A percentile compares a stretch with the other conserved stretches of the same genome.
Conservation (phyloP, 2,888 invertebrate genomes). For the Strigamia maritima region DNA sequence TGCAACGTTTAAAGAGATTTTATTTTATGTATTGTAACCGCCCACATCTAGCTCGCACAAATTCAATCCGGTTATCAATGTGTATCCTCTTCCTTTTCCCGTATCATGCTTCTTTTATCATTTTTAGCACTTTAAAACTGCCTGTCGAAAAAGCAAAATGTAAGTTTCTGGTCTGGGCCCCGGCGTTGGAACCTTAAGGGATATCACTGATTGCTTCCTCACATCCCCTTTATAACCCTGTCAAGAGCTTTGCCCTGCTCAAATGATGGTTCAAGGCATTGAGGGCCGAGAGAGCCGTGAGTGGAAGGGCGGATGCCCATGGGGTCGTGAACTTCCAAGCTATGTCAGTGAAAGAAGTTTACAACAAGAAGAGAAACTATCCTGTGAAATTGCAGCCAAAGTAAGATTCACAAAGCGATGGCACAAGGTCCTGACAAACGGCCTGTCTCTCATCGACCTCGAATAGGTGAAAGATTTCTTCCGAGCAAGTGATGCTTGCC, state of each 20-base stretch:
- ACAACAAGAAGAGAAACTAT: constrained; percentile 16
- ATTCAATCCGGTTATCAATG: not conserved
- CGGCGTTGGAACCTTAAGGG: constrained; percentile 3
- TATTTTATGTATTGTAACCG: not conserved
- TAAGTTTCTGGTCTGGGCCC: not conserved
- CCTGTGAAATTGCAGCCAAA: constrained; percentile 10
- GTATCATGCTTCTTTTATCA: not conserved
- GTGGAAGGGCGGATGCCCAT: constrained; percentile 19
- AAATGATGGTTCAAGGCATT: constrained; percentile 20
- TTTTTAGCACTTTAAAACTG: not conserved
- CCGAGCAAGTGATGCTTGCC: constrained; percentile 7
- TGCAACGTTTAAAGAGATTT: no score
- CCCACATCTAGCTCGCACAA: not conserved
- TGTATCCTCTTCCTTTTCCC: not conserved
- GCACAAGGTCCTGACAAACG: constrained; percentile 11
- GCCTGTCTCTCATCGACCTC: constrained; percentile 23
- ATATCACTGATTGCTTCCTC: constrained; percentile 20
- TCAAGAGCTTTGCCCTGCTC: constrained; percentile 23
- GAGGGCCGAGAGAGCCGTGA: not conserved
- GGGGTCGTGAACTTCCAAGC: constrained; percentile 16
- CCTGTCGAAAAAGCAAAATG: not conserved
- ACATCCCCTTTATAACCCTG: constrained; percentile 23
- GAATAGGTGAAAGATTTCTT: constrained; percentile 19
- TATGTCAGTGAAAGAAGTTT: constrained; percentile 11
- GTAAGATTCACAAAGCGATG: constrained; percentile 19